These are phyloP conservation scores for Calameuta pallipes DNA, from an alignment of 2,888 invertebrate species.

Conservation along the genomic window DNA sequence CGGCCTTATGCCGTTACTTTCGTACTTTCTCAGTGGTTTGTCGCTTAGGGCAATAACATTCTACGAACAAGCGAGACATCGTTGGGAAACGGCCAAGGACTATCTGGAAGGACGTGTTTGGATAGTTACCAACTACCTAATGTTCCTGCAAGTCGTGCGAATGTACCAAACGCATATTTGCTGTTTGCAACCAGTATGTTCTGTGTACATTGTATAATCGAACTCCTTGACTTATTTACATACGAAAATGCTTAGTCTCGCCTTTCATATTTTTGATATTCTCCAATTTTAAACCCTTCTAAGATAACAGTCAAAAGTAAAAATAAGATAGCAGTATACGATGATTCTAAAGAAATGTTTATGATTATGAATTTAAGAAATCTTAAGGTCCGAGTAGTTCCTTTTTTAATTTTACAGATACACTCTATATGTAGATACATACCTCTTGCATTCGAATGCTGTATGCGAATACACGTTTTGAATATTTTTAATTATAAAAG, in stretches of 20 bases:
- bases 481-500: not conserved
- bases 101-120: constrained; percentile 53
- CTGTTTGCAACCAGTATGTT: not conserved
- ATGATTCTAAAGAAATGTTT: no score
- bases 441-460: not conserved
- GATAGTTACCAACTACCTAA: constrained; percentile 56
- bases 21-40: constrained; percentile 14
- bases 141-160: constrained; percentile 34
- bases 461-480: not conserved
- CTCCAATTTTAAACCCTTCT: not conserved
- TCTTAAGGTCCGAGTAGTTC: not conserved
- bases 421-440: not conserved
- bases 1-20: constrained; percentile 6
- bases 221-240: not conserved
- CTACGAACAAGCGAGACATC: constrained; percentile 9
- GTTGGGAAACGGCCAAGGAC: constrained; percentile 51
- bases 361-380: no score
- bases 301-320: no score
- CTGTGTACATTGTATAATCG: not conserved
- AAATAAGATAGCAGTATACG: no score
- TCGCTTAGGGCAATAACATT: constrained; percentile 21
- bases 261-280: not conserved
- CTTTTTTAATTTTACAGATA: not conserved
- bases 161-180: not conserved
- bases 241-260: not conserved